Percentiles rank a stretch among this genome's conserved stretches.
phyloP scores from a whole-genome alignment of 2,888 invertebrate genomes.

The Eupeodes luniger region DNA sequence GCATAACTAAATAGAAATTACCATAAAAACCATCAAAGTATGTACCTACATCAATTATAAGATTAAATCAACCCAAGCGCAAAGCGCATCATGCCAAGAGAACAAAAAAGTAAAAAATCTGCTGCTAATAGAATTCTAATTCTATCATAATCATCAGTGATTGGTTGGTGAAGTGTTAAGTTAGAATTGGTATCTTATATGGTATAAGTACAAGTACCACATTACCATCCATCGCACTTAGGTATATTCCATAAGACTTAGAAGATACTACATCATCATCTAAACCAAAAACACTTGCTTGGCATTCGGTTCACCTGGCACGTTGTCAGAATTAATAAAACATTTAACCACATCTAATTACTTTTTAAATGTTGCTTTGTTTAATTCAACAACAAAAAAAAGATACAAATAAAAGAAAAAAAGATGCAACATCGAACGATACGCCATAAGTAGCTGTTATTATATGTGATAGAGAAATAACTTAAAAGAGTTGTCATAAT shows the following conservation, averaged over 20 bases:
- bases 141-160: not conserved
- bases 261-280: not conserved
- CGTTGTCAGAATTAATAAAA: conserved; percentile 51
- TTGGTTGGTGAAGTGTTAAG: conserved; percentile 4
- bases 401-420: not conserved
- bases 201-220: not conserved
- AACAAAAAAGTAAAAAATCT: not conserved
- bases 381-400: not conserved
- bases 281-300: not conserved
- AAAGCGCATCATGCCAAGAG: not conserved
- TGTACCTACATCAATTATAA: not conserved
- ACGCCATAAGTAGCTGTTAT: not conserved
- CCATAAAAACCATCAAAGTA: conserved; percentile 18
- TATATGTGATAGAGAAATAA: not conserved
- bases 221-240: not conserved
- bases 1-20: conserved; percentile 44
- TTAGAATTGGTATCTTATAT: not conserved
- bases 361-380: not conserved
- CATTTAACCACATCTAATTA: conserved; percentile 19
- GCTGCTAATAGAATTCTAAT: conserved; percentile 9
- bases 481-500: conserved; percentile 16
- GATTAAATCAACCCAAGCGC: conserved; percentile 5
- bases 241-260: not conserved
- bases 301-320: conserved; percentile 20
- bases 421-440: conserved; percentile 5